Percentiles rank a stretch among this genome's conserved stretches.
Evolutionary conservation across 2,113 vertebrate species (phyloP).

Genomic region (Corythaeola cristata): DNA sequence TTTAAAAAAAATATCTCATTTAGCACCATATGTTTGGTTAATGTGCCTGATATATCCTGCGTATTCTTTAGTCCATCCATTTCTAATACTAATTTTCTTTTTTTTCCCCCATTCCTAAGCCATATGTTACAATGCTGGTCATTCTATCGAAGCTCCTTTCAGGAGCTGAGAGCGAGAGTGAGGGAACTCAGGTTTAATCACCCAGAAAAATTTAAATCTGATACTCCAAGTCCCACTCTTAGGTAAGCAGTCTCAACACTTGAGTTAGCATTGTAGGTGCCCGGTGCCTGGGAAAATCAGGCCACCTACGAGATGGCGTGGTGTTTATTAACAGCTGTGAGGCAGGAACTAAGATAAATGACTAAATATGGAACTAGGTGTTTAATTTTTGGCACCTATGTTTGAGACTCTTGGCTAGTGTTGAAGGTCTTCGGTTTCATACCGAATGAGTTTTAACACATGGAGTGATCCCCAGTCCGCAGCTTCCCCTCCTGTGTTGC

Average conservation of each 20-base stretch:
- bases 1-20: constrained; percentile 68
- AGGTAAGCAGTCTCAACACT: background rate
- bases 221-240: background rate
- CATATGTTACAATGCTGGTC: constrained; percentile 64
- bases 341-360: background rate
- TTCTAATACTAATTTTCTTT: constrained; percentile 67
- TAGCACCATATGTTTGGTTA: constrained; percentile 70
- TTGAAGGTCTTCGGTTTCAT: constrained; percentile 42
- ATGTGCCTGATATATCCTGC: constrained; percentile 74
- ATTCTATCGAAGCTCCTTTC: background rate
- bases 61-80: constrained; percentile 72
- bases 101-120: constrained; percentile 55
- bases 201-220: constrained; percentile 31
- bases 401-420: constrained; percentile 22
- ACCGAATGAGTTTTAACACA: constrained; percentile 46
- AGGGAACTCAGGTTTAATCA: constrained; percentile 45
- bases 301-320: background rate
- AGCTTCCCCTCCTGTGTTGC: constrained; percentile 46
- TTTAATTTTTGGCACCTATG: constrained; percentile 45
- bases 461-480: background rate
- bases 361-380: constrained; percentile 23
- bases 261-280: background rate
- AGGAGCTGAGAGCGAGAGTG: background rate
- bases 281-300: background rate
- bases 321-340: background rate